Evolutionary conservation across 2,113 vertebrate species (phyloP).

Genomic region (Daboia siamensis): DNA sequence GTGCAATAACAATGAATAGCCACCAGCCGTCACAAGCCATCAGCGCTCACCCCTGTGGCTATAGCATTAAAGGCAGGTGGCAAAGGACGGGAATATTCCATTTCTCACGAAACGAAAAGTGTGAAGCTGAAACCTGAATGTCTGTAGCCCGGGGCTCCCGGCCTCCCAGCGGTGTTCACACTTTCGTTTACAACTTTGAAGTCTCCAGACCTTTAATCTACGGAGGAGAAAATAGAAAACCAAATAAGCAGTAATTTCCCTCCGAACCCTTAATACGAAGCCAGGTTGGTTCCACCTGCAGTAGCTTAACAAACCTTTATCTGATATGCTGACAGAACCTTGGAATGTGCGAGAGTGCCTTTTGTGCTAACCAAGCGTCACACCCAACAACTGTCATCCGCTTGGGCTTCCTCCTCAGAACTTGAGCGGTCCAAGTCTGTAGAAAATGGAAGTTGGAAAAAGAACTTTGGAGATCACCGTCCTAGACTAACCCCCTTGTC

Average conservation of each 20-base stretch:
- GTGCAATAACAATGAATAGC: not conserved
- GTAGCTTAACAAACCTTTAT: not conserved
- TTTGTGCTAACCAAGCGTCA: not conserved
- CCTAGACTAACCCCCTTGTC: not conserved
- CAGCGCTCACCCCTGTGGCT: not conserved
- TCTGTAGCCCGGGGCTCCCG: not conserved
- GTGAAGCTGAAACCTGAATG: not conserved
- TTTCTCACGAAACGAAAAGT: not conserved
- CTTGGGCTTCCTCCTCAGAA: not conserved
- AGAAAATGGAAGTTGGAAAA: not conserved
- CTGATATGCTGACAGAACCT: not conserved
- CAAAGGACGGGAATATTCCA: not conserved
- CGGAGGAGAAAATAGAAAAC: not conserved
- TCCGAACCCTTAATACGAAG: not conserved
- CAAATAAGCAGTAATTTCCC: not conserved
- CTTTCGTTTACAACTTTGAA: not conserved
- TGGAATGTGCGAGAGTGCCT: not conserved
- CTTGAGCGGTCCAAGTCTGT: not conserved
- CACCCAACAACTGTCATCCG: not conserved
- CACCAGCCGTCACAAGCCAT: not conserved
- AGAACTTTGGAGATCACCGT: not conserved
- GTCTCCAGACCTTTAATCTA: not conserved
- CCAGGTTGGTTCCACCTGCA: not conserved
- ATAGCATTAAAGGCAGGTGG: not conserved
- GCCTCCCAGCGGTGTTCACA: not conserved